Base-by-base conservation (phyloP, 1,140 invertebrate genomes). In the Neuroterus valhalla region DNA sequence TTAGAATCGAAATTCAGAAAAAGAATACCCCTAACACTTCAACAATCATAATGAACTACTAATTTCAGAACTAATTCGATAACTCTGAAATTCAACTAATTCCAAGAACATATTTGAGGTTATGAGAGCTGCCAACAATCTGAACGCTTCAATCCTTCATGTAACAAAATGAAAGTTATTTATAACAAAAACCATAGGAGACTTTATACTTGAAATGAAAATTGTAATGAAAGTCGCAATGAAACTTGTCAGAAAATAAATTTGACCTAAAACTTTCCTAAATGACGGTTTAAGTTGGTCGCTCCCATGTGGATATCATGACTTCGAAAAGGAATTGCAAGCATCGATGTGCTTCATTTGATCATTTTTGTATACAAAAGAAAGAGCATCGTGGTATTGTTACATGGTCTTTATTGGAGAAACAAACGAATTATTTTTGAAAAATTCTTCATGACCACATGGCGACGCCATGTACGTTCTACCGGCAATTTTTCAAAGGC, bases 381-480 rank as follows among this genome's bases (percentile, higher is more conserved):
- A 38, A 42, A 52, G 31, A 21, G 71, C 38, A 48, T 42, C 15
- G 31, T 70, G 74, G 12, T n/a, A 66, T 62, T 70, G 23, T 31
- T 12, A 31, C 43, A 19, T 17, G 1, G 6, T 31, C 8, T 11
- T 8, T 38, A 15, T 42, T 52, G 15, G 26, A 31, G 26, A n/a
- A 15, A 17, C 4, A 55, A 71, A 55, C 31, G n/a, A 43, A 31
- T 44, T 2, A 70, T 70, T 10, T 62, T 50, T 42, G 1, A 45
- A 68, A 55, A 44, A 15, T 67, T 74, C 66, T 70, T 78, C 2
- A 10, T 17, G 68, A 78, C 72, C 85, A 83, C 86, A 86, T 88
- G 85, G 85, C 71, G 80, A 81, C 85, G 83, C 86, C 85, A 86
- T 87, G 82, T 70, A 78, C 45, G 48, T 68, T 48, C 74, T 78